Percentiles rank a stretch among this genome's conserved stretches.
Conservation (phyloP, 2,113 vertebrate species). For the Merops nubicus region DNA sequence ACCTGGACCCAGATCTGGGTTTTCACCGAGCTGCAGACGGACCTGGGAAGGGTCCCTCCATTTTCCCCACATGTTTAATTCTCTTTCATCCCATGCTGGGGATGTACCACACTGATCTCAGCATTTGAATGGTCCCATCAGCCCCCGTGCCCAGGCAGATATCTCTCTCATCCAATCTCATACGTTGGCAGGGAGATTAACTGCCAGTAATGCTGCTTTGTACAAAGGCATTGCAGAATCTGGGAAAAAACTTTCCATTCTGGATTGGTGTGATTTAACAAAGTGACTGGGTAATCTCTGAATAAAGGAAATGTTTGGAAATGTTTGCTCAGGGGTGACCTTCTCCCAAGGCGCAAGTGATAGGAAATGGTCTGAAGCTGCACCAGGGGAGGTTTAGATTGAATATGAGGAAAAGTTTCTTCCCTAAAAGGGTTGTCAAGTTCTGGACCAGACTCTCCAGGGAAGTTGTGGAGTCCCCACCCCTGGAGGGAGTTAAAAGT, state of each 20-base stretch:
- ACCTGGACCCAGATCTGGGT: neutral
- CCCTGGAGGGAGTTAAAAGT: neutral
- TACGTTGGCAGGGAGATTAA: no score
- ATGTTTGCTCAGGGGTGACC: neutral
- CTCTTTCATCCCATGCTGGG: neutral
- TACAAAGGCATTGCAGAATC: neutral
- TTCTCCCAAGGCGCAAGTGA: no score
- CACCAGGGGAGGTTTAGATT: no score
- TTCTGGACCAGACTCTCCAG: neutral
- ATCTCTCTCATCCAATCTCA: no score
- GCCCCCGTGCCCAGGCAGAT: no score
- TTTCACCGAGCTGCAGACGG: neutral
- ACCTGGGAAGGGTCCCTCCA: neutral
- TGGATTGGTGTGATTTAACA: neutral
- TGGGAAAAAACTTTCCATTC: neutral
- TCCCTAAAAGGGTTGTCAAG: no score
- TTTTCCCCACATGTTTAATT: neutral
- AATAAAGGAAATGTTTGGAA: neutral
- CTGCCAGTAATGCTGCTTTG: neutral
- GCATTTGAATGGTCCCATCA: neutral
- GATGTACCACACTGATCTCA: neutral
- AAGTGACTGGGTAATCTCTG: neutral
- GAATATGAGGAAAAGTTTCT: no score
- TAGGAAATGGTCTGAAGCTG: no score
- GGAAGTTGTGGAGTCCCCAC: neutral